Percentiles rank a stretch among this genome's conserved stretches.
phyloP scores from a whole-genome alignment of 2,113 vertebrate genomes.

The Eurypyga helias region DNA sequence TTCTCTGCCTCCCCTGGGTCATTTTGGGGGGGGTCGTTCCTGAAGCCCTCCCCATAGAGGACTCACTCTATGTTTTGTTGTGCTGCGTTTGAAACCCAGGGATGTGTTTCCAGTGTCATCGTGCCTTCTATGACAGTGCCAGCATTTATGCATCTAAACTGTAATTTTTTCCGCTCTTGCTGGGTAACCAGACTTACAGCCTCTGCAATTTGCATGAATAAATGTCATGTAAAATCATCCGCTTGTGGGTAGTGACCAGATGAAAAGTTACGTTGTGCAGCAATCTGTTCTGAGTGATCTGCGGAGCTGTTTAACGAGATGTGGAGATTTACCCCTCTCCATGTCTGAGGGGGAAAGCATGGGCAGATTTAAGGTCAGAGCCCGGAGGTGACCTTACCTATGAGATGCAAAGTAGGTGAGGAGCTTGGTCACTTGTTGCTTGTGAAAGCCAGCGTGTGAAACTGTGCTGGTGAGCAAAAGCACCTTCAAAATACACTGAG shows the following conservation, averaged over 20 bases:
- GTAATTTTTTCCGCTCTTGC: constrained; percentile 44
- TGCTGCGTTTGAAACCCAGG: not conserved
- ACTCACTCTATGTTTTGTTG: not conserved
- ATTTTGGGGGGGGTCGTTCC: not conserved
- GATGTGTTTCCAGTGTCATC: constrained; percentile 31
- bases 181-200: constrained; percentile 32
- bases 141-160: constrained; percentile 44
- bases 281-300: constrained; percentile 42
- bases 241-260: constrained; percentile 41
- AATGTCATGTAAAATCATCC: constrained; percentile 62
- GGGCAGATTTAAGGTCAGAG: not conserved
- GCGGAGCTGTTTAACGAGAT: constrained; percentile 33
- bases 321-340: constrained; percentile 33
- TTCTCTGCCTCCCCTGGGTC: not conserved
- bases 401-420: not conserved
- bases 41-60: not conserved
- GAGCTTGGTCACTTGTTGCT: not conserved
- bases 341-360: not conserved
- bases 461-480: not conserved
- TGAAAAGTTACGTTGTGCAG: constrained; percentile 16
- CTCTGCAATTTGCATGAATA: constrained; percentile 69
- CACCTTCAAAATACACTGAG: not conserved
- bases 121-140: not conserved
- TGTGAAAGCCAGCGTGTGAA: not conserved
- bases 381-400: not conserved